phyloP scores from a whole-genome alignment of 2,113 vertebrate species.

The Rallus limicola region DNA sequence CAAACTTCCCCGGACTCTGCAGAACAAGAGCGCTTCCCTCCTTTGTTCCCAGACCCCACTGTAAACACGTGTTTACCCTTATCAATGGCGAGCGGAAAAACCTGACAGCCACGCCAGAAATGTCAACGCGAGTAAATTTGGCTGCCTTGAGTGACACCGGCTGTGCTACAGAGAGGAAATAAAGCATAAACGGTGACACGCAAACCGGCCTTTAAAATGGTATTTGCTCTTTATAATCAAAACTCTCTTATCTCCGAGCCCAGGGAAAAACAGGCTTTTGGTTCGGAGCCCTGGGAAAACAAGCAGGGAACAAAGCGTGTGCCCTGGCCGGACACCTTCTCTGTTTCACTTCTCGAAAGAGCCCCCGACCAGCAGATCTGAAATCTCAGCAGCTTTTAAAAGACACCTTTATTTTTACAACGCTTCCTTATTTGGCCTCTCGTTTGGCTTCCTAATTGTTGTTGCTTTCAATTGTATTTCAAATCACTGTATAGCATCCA shows the following conservation, averaged over 20 bases:
- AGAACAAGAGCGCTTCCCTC: not conserved
- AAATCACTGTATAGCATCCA: not conserved
- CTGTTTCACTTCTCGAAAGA: not conserved
- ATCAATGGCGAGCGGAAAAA: not conserved
- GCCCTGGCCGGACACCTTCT: not conserved
- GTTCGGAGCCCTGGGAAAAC: not conserved
- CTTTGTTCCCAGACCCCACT: not conserved
- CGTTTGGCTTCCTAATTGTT: not conserved
- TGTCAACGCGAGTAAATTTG: not conserved
- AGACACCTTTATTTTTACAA: not conserved
- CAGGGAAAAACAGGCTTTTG: not conserved
- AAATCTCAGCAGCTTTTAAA: not conserved
- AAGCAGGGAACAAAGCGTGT: fast-evolving
- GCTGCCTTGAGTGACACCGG: not conserved
- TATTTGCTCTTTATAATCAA: not conserved
- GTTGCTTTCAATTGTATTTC: not conserved
- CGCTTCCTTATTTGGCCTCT: not conserved
- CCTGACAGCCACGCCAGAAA: not conserved
- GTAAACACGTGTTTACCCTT: not conserved
- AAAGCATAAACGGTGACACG: not conserved
- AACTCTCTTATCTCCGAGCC: not conserved
- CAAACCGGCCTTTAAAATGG: not conserved
- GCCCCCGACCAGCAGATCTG: not conserved
- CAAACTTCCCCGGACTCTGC: not conserved
- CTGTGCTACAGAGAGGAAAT: not conserved